These are phyloP conservation scores for Jacana jacana DNA, from an alignment of 2,113 vertebrate genomes.

Conservation along the genomic window DNA sequence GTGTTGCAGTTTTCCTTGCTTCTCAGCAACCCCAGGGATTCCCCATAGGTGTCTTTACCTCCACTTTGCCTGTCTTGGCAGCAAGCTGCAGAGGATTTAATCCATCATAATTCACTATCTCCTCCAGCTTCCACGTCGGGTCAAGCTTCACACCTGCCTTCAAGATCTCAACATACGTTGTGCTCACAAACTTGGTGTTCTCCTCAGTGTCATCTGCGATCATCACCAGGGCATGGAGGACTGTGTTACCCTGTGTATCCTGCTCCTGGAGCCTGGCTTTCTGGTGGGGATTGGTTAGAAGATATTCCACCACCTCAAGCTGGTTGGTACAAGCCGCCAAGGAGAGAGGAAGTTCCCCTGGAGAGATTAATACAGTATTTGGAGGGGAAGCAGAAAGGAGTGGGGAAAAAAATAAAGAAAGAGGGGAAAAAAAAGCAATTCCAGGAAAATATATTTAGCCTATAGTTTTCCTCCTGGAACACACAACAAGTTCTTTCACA, in stretches of 20 bases:
- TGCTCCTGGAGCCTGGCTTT: conserved; percentile 68
- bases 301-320: conserved; percentile 82
- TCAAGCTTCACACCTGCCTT: conserved; percentile 69
- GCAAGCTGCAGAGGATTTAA: conserved; percentile 90
- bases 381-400: not conserved
- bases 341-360: conserved; percentile 93
- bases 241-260: conserved; percentile 89
- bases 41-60: conserved; percentile 65
- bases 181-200: conserved; percentile 84
- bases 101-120: conserved; percentile 77
- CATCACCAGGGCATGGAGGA: conserved; percentile 88
- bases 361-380: not conserved
- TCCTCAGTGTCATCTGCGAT: conserved; percentile 84
- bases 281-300: conserved; percentile 80
- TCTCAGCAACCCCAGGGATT: not conserved
- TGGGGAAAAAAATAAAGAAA: not conserved
- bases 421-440: not conserved
- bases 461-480: not conserved
- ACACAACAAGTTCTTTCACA: not conserved
- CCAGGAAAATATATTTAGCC: not conserved
- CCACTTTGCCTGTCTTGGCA: conserved; percentile 88
- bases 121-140: conserved; percentile 80
- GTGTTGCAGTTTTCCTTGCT: not conserved
- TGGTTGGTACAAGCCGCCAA: conserved; percentile 96
- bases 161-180: conserved; percentile 85